Evolutionary conservation across 2,113 vertebrate species (phyloP).

Genomic region (Rhinolophus ferrumequinum): DNA sequence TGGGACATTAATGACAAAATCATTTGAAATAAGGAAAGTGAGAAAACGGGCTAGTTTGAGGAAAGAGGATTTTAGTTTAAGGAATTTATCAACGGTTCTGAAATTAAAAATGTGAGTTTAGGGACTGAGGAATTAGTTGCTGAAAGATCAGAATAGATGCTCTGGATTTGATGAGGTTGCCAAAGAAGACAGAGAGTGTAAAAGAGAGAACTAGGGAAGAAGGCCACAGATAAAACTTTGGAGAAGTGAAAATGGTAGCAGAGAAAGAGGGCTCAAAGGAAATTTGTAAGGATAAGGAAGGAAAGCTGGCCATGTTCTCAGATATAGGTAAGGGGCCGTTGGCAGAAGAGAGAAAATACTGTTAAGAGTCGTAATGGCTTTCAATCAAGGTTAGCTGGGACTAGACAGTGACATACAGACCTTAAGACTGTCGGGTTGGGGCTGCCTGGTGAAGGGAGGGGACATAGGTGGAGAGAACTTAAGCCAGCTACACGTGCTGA

Average conservation of each 20-base stretch:
- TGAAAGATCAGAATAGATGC: not conserved
- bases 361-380: not conserved
- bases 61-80: slow-evolving; percentile 5
- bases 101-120: slow-evolving; percentile 2
- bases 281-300: not conserved
- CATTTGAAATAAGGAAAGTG: not conserved
- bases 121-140: not conserved
- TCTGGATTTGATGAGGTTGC: not conserved
- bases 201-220: not conserved
- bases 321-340: not conserved
- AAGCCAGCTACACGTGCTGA: no score
- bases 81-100: not conserved
- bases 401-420: not conserved
- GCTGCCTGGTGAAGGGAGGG: not conserved
- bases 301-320: not conserved
- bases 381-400: not conserved
- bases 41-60: not conserved
- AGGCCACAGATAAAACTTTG: not conserved
- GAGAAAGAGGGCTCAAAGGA: not conserved
- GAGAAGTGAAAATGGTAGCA: not conserved
- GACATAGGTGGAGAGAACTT: not conserved
- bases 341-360: not conserved
- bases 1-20: not conserved
- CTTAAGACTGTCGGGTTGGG: not conserved
- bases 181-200: not conserved